Conservation (phyloP, 1,140 invertebrate genomes). For the Tetragonula clypearis region DNA sequence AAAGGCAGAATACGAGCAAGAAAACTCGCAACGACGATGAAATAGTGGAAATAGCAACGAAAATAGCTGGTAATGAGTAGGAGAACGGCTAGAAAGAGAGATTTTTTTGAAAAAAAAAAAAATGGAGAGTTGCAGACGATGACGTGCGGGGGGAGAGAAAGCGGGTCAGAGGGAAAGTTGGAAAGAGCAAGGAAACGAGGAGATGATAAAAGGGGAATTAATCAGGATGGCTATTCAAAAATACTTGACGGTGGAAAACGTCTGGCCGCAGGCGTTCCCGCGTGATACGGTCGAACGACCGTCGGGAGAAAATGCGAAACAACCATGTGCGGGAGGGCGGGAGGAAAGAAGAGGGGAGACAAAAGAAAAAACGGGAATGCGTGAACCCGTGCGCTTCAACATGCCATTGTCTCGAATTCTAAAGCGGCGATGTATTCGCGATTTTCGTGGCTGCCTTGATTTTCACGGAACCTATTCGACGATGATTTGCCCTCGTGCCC, state of each 20-base stretch:
- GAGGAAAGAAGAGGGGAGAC: constrained; percentile 17
- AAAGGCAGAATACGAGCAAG: background rate
- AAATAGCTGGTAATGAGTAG: background rate
- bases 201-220: constrained; percentile 19
- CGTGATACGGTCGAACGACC: constrained; percentile 29
- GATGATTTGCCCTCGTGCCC: constrained; percentile 9
- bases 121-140: background rate
- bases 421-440: constrained; percentile 27
- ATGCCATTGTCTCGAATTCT: constrained; percentile 45
- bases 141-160: background rate
- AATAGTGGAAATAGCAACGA: background rate
- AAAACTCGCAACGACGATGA: background rate
- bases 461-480: constrained; percentile 7
- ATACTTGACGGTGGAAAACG: constrained; percentile 22
- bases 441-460: constrained; percentile 21
- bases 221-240: constrained; percentile 60
- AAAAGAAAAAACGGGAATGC: constrained; percentile 19
- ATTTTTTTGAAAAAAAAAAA: background rate
- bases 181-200: too few species aligned
- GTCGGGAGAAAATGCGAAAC: constrained; percentile 17
- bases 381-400: constrained; percentile 15
- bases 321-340: background rate
- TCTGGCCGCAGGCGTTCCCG: constrained; percentile 23
- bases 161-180: background rate
- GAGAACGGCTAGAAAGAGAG: background rate